Percentiles rank a stretch among this genome's conserved stretches.
phyloP scores from a whole-genome alignment of 2,888 invertebrate genomes.

The Oxyteleia sp. region DNA sequence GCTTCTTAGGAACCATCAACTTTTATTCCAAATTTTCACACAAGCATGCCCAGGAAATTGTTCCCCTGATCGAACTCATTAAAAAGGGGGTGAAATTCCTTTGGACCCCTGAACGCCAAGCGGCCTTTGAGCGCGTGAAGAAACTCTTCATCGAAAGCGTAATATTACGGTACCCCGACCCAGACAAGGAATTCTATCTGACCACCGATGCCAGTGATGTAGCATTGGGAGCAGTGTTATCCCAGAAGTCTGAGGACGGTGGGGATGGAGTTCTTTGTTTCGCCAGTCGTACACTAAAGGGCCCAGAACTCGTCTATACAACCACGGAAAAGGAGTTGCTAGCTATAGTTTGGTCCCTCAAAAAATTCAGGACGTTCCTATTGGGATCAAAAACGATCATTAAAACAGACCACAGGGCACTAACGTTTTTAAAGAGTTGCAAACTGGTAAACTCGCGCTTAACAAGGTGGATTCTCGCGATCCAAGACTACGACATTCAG shows the following conservation, averaged over 20 bases:
- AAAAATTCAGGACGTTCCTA: background rate
- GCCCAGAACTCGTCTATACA: slow-evolving; percentile 40
- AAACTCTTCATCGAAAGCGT: slow-evolving; percentile 51
- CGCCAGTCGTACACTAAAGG: slow-evolving; percentile 4
- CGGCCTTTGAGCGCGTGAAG: too few species aligned
- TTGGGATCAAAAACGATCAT: slow-evolving; percentile 5
- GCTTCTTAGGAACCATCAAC: background rate
- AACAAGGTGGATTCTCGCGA: slow-evolving; percentile 1
- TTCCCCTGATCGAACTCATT: slow-evolving; percentile 46
- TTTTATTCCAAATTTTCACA: background rate
- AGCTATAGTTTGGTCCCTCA: slow-evolving; percentile 8
- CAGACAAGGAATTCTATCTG: slow-evolving; percentile 48
- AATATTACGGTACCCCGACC: slow-evolving; percentile 13
- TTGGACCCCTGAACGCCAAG: slow-evolving; percentile 30
- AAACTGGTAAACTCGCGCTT: slow-evolving; percentile 2
- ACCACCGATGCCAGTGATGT: slow-evolving; percentile 69
- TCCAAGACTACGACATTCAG: slow-evolving; percentile 12
- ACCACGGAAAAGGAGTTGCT: slow-evolving; percentile 20
- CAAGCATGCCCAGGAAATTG: slow-evolving; percentile 2
- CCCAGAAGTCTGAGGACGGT: background rate
- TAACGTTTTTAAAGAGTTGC: slow-evolving; percentile 13
- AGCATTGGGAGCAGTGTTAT: slow-evolving; percentile 33
- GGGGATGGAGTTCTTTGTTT: background rate
- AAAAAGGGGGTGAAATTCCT: slow-evolving; percentile 40
- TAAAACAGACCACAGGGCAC: slow-evolving; percentile 5